phyloP scores from a whole-genome alignment of 2,113 vertebrate species.

The Nanorana parkeri region DNA sequence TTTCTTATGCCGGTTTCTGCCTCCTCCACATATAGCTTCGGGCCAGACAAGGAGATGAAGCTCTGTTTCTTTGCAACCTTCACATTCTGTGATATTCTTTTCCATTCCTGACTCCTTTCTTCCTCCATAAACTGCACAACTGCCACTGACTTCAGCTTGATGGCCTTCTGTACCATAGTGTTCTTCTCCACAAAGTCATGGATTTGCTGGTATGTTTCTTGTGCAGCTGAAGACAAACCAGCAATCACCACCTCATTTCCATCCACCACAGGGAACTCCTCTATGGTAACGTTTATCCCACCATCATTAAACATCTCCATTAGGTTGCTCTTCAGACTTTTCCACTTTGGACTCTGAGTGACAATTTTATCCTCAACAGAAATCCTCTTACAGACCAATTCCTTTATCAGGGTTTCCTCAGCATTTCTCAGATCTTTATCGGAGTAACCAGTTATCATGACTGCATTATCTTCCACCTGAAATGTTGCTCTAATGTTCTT shows the following conservation, averaged over 20 bases:
- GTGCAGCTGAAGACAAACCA: slow-evolving; percentile 70
- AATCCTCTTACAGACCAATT: slow-evolving; percentile 66
- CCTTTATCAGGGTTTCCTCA: slow-evolving; percentile 68
- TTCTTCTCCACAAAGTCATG: slow-evolving; percentile 73
- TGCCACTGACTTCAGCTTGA: slow-evolving; percentile 60
- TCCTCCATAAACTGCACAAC: slow-evolving; percentile 72
- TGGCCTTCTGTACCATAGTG: slow-evolving; percentile 63
- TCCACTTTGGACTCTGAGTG: slow-evolving; percentile 70
- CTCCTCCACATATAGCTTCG: too few species aligned
- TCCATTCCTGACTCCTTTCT: slow-evolving; percentile 46
- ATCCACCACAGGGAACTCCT: slow-evolving; percentile 29
- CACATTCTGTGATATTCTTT: slow-evolving; percentile 37
- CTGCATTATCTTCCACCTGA: slow-evolving; percentile 63
- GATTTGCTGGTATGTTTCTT: slow-evolving; percentile 63
- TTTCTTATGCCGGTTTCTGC: too few species aligned
- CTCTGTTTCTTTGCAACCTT: too few species aligned
- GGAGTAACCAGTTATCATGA: slow-evolving; percentile 70
- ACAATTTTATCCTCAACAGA: slow-evolving; percentile 66
- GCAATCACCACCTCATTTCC: slow-evolving; percentile 69
- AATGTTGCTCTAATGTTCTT: slow-evolving; percentile 72
- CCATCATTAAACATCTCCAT: slow-evolving; percentile 57
- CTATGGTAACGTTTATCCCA: slow-evolving; percentile 61
- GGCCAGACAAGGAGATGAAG: too few species aligned
- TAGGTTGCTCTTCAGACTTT: slow-evolving; percentile 55
- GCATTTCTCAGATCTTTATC: slow-evolving; percentile 68